These are phyloP conservation scores for Coccyzus lansbergi DNA, from an alignment of 2,797 vertebrate genomes.

Conservation along the genomic window DNA sequence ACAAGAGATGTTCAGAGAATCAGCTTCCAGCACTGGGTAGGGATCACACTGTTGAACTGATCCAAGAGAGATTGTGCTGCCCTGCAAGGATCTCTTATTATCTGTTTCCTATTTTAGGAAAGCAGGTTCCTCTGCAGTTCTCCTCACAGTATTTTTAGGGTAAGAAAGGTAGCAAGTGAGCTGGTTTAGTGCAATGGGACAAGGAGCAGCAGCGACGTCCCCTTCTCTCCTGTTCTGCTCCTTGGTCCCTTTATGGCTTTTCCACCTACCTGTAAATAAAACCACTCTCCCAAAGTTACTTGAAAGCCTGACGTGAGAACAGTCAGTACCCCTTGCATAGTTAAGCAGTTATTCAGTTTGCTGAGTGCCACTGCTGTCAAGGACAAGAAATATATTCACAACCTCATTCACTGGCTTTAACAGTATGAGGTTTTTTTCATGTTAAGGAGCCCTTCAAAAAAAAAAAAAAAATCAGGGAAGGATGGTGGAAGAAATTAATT, in stretches of 20 bases:
- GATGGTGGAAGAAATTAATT: slow-evolving; percentile 24
- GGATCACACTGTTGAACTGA: not conserved
- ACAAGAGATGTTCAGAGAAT: not conserved
- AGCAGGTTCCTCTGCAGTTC: not conserved
- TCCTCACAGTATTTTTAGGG: not conserved
- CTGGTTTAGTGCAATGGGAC: not conserved
- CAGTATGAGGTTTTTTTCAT: not conserved
- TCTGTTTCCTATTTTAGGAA: not conserved
- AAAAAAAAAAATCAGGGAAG: not conserved
- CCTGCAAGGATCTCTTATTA: not conserved
- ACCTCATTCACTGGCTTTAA: slow-evolving; percentile 28
- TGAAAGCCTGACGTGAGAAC: not conserved
- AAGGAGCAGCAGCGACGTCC: not conserved
- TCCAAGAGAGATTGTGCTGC: not conserved
- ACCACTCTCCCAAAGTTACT: slow-evolving; percentile 12
- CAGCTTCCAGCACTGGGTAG: not conserved
- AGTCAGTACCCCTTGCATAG: not conserved
- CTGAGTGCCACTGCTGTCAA: slow-evolving; percentile 38
- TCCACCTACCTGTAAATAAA: slow-evolving; percentile 3
- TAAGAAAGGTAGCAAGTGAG: not conserved
- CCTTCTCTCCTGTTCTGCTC: not conserved
- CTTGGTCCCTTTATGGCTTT: not conserved
- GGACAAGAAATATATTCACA: slow-evolving; percentile 48
- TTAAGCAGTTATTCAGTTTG: slow-evolving; percentile 31
- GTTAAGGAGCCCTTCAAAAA: slow-evolving; percentile 36